phyloP scores from a whole-genome alignment of 2,888 invertebrate species.

The Deilephila elpenor region DNA sequence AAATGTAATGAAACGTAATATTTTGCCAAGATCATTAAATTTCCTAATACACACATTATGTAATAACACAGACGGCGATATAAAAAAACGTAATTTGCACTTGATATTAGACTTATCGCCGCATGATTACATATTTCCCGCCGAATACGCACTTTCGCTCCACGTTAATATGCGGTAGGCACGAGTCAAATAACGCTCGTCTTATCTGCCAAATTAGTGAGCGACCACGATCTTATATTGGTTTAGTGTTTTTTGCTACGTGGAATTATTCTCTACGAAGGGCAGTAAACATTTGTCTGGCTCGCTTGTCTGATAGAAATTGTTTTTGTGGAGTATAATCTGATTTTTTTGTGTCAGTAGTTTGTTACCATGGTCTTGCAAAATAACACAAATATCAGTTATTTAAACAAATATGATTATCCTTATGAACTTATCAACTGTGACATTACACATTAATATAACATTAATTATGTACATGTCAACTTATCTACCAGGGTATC shows the following conservation, averaged over 20 bases:
- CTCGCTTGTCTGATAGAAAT: not conserved
- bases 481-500: no score
- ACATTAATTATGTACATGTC: no score
- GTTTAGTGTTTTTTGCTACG: conserved; percentile 3
- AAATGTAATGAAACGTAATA: not conserved
- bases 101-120: conserved; percentile 2
- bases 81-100: not conserved
- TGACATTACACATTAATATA: no score
- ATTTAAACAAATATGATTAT: no score
- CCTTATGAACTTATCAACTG: no score
- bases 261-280: not conserved
- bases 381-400: no score
- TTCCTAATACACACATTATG: not conserved
- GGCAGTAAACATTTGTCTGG: not conserved
- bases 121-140: conserved; percentile 9
- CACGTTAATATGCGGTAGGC: not conserved
- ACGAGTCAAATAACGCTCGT: conserved; percentile 3
- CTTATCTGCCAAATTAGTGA: conserved; percentile 19
- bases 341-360: no score
- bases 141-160: not conserved
- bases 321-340: not conserved
- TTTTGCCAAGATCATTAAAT: not conserved
- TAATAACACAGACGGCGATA: not conserved
- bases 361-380: no score
- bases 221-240: conserved; percentile 2